Percentiles rank a stretch among this genome's conserved stretches.
These are phyloP conservation scores for Tenualosa ilisha DNA, from an alignment of 2,797 vertebrate species.

Conservation along the genomic window DNA sequence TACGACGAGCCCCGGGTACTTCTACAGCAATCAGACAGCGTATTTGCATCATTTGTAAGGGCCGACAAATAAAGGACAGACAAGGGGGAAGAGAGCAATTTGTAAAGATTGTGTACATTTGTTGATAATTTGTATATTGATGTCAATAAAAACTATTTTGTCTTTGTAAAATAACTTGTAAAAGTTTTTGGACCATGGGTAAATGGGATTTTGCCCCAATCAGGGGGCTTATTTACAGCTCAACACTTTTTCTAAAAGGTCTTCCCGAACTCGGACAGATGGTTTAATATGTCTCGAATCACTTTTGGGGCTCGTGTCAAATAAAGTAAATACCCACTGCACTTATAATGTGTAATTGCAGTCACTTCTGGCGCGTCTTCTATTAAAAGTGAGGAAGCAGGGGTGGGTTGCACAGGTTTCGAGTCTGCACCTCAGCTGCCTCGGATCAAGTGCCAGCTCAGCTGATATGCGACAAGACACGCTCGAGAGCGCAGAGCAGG, in stretches of 20 bases:
- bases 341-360: not conserved
- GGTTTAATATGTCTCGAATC: not conserved
- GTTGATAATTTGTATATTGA: slow-evolving; percentile 63
- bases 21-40: slow-evolving; percentile 86
- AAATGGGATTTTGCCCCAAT: not conserved
- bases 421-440: not conserved
- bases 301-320: not conserved
- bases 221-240: not conserved
- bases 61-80: slow-evolving; percentile 84
- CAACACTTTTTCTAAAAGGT: not conserved
- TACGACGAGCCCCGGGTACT: slow-evolving; percentile 87
- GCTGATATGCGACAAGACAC: not conserved
- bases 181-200: too few relatives aligned
- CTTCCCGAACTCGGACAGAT: not conserved
- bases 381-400: not conserved
- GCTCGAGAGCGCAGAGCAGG: not conserved
- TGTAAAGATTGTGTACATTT: slow-evolving; percentile 3
- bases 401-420: not conserved
- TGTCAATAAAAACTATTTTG: slow-evolving; percentile 10
- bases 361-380: not conserved
- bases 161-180: not conserved
- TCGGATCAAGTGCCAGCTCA: not conserved
- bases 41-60: slow-evolving; percentile 92
- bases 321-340: too few relatives aligned
- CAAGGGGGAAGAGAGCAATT: not conserved